phyloP scores from a whole-genome alignment of 2,113 vertebrate genomes.

The Neolamprologus caudopunctatus region DNA sequence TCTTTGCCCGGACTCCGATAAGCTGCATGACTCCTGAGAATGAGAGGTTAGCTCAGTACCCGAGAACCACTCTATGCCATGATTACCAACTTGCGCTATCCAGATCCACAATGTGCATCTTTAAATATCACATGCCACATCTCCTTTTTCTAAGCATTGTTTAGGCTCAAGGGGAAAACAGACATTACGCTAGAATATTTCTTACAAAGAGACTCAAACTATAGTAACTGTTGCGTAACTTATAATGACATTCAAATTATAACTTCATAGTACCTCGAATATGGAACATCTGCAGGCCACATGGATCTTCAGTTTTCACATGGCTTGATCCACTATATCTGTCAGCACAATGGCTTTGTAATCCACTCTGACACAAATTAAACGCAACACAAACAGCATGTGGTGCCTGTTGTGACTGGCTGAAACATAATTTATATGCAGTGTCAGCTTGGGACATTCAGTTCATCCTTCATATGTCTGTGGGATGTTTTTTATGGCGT shows the following conservation, averaged over 20 bases:
- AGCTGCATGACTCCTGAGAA: not conserved
- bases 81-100: conserved; percentile 5
- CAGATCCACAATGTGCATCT: not conserved
- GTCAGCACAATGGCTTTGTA: not conserved
- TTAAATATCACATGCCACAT: not conserved
- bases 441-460: not conserved
- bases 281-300: conserved; percentile 66
- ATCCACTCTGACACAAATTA: not conserved
- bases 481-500: not conserved
- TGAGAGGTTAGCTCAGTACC: conserved; percentile 13
- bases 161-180: conserved; percentile 16
- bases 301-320: conserved; percentile 51
- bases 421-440: not conserved
- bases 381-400: conserved; percentile 2
- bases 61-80: not conserved
- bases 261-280: not conserved
- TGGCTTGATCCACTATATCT: conserved; percentile 30
- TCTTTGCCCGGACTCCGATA: conserved; percentile 17
- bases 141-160: conserved; percentile 1
- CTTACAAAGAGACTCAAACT: not conserved
- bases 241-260: not conserved
- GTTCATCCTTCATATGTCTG: not conserved
- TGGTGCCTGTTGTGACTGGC: not conserved
- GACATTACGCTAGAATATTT: not conserved
- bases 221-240: not conserved